These are phyloP conservation scores for Hipparchia sbordonii DNA, from an alignment of 2,888 invertebrate genomes.

Conservation along the genomic window DNA sequence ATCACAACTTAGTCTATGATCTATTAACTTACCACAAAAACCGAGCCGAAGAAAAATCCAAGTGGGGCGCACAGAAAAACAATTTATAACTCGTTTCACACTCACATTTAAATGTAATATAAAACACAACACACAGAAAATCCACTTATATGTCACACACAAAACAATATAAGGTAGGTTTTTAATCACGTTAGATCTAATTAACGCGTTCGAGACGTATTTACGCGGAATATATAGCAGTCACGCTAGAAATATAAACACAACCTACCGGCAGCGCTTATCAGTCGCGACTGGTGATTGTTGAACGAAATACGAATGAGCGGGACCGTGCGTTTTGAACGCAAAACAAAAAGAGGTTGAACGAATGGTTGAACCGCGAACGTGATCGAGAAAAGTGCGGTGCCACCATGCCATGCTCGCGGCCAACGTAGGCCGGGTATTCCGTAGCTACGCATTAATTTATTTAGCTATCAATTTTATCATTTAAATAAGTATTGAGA, in stretches of 20 bases:
- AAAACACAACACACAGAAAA: slow-evolving; percentile 51
- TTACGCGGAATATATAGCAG: slow-evolving; percentile 54
- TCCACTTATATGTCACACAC: slow-evolving; percentile 52
- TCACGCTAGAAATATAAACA: slow-evolving; percentile 46
- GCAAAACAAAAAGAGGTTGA: slow-evolving; percentile 23
- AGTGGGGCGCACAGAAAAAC: slow-evolving; percentile 60
- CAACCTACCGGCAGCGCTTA: slow-evolving; percentile 59
- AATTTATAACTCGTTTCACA: slow-evolving; percentile 59
- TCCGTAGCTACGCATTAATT: neutral
- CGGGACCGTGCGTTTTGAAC: slow-evolving; percentile 24
- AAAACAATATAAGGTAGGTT: slow-evolving; percentile 54
- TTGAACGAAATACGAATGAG: slow-evolving; percentile 54
- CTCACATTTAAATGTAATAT: slow-evolving; percentile 56
- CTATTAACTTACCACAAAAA: slow-evolving; percentile 69
- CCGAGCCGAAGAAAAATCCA: slow-evolving; percentile 63
- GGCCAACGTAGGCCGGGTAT: neutral
- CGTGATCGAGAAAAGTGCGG: slow-evolving; percentile 13
- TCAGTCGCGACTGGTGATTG: slow-evolving; percentile 69
- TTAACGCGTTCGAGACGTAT: slow-evolving; percentile 55
- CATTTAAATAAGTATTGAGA: too few relatives aligned
- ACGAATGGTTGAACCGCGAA: slow-evolving; percentile 15
- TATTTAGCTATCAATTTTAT: neutral
- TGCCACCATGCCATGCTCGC: neutral
- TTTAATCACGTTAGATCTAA: slow-evolving; percentile 57
- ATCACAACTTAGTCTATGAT: neutral